Percentiles rank a stretch among this genome's conserved stretches.
phyloP scores from a whole-genome alignment of 2,797 vertebrate genomes.

The Pampus argenteus region DNA sequence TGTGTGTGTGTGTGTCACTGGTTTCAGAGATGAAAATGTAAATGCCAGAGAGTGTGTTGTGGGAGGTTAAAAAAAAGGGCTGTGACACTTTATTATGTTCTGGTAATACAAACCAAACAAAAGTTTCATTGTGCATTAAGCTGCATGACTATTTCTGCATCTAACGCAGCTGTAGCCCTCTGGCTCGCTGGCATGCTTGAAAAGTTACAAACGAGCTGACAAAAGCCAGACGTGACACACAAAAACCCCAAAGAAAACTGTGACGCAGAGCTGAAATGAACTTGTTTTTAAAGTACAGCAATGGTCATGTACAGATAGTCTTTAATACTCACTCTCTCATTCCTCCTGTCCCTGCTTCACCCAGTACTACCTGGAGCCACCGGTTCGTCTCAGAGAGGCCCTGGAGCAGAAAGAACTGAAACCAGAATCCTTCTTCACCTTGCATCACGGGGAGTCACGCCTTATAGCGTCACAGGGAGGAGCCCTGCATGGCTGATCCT shows the following conservation, averaged over 20 bases:
- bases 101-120: slow-evolving; percentile 35
- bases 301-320: background rate
- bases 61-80: slow-evolving; percentile 6
- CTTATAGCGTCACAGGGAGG: slow-evolving; percentile 79
- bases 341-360: background rate
- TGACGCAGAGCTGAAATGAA: background rate
- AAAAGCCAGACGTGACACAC: background rate
- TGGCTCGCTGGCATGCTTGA: background rate
- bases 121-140: slow-evolving; percentile 47
- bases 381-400: slow-evolving; percentile 88
- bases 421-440: slow-evolving; percentile 90
- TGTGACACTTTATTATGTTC: slow-evolving; percentile 30
- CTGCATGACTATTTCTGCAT: slow-evolving; percentile 24
- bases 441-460: slow-evolving; percentile 93
- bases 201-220: background rate
- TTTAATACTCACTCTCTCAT: background rate
- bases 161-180: slow-evolving; percentile 2
- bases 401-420: slow-evolving; percentile 88
- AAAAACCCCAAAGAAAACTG: background rate
- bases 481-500: slow-evolving; percentile 78
- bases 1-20: background rate
- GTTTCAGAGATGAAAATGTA: background rate
- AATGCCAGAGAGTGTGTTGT: background rate
- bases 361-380: slow-evolving; percentile 95
- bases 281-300: background rate